Evolutionary conservation across 2,113 vertebrate species (phyloP), one percentile per base, ranked within the genome.

Genomic region (Nannospalax galili): DNA sequence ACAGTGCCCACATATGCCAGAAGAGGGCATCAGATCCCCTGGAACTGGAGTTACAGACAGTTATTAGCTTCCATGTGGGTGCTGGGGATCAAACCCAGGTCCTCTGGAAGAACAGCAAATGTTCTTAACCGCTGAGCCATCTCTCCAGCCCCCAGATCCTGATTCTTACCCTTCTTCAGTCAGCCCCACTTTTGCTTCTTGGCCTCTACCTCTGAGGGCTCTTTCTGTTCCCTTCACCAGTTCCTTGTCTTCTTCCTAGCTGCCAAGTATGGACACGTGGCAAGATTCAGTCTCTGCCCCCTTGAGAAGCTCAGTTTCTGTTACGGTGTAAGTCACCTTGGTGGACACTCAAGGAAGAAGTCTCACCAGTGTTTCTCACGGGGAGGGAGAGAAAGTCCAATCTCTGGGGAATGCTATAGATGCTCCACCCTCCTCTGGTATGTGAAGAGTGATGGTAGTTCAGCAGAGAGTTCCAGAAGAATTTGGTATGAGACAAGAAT

Each of bases 241-340:
- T 92, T 92, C 64, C 85, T 91, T 94, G 87, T 69, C 82, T 56
- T 85, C 58, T 88, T 64, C 32, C 75, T 77, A 69, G 40, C 30
- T 26, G 62, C 42, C 79, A 67, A 80, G 26, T 26, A 10, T 58
- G 84, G 80, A 19, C 60, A 32, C 52, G 70, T 58, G 42, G 30
- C 74, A 74, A 52, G 88, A 52, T 74, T 77, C 65, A n/a, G 80
- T 65, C 65, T 80, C 81, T 35, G 19, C 19, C 40, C 15, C 35
- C 20, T 37, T 11, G 22, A 72, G n/a, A 87, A 90, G 69, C 65
- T 73, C 17, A 19, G 78, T 92, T 90, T 28, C 40, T 37, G 65
- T 73, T 16, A 56, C 80, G 37, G 45, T 0, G 5, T 37, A 35
- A 67, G 52, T 42, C 37, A 7, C 3, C 37, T 14, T 1, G 26